Evolutionary conservation across 2,113 vertebrate genomes (phyloP).

Genomic region (Anguilla rostrata): DNA sequence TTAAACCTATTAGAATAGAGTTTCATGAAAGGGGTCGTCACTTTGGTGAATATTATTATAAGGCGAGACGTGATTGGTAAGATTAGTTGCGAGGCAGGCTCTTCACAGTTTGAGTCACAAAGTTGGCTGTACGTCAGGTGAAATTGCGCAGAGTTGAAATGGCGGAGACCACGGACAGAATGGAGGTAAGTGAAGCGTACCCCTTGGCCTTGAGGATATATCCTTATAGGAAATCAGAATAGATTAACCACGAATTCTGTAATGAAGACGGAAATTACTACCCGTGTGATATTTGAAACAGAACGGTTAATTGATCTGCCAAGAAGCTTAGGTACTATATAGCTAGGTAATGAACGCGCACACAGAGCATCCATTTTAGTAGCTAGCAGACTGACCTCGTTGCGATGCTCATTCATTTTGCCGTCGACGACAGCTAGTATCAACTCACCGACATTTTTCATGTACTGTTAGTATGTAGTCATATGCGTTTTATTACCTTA

Average conservation of each 20-base stretch:
- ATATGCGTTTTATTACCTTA: too few species aligned
- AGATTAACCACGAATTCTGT: not conserved
- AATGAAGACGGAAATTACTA: not conserved
- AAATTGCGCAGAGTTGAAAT: constrained; percentile 57
- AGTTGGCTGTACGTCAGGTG: constrained; percentile 18
- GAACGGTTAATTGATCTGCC: not conserved
- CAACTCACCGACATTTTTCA: too few species aligned
- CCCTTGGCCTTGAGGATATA: not conserved
- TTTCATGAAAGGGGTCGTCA: not conserved
- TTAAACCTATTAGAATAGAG: not conserved
- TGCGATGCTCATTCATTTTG: not conserved
- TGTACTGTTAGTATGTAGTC: too few species aligned
- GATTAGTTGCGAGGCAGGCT: not conserved
- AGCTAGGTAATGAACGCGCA: constrained; percentile 17
- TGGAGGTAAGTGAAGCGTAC: constrained; percentile 64
- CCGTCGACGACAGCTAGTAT: not conserved
- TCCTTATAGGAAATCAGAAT: not conserved
- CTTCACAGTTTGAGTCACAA: constrained; percentile 21
- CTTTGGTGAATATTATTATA: not conserved
- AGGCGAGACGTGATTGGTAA: not conserved
- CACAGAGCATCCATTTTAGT: constrained; percentile 49
- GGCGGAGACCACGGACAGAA: constrained; percentile 69
- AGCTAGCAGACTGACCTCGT: constrained; percentile 14
- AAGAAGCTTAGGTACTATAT: not conserved
- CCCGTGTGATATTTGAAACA: not conserved